Conservation (phyloP, 2,888 invertebrate genomes). For the Clunio marinus region DNA sequence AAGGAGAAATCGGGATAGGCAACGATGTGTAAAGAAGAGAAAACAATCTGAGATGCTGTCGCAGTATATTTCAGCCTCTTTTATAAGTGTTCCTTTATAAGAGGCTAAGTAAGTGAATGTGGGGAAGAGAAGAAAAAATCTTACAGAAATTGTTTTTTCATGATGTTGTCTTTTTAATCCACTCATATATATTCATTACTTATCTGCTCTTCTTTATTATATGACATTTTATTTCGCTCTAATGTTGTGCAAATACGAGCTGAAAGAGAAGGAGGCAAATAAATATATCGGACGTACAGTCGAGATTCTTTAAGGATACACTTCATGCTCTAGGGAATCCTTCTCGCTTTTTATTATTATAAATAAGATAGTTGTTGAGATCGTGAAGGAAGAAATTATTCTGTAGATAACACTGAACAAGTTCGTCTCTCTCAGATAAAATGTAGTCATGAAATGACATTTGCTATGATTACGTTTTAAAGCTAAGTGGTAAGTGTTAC, state of each 20-base stretch:
- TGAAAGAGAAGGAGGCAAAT: neutral
- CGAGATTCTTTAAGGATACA: no score
- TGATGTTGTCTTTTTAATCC: conserved; percentile 17
- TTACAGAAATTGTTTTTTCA: conserved; percentile 9
- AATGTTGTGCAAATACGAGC: neutral
- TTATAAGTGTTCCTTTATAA: neutral
- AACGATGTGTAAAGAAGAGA: neutral
- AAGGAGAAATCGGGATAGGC: neutral
- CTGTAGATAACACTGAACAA: no score
- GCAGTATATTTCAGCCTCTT: neutral
- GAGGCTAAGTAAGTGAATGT: neutral
- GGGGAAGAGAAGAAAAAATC: neutral
- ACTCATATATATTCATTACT: conserved; percentile 19
- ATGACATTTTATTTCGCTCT: conserved; percentile 9
- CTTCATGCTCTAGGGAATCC: no score
- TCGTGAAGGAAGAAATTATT: no score
- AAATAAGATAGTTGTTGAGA: no score
- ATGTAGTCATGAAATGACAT: no score
- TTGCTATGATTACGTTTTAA: no score
- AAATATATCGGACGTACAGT: no score
- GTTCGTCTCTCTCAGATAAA: no score
- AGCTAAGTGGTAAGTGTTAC: no score
- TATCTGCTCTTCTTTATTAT: conserved; percentile 8
- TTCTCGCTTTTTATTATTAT: no score
- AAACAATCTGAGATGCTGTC: neutral